Conservation (phyloP, 2,113 vertebrate species). For the Aspiorhynchus laticeps region DNA sequence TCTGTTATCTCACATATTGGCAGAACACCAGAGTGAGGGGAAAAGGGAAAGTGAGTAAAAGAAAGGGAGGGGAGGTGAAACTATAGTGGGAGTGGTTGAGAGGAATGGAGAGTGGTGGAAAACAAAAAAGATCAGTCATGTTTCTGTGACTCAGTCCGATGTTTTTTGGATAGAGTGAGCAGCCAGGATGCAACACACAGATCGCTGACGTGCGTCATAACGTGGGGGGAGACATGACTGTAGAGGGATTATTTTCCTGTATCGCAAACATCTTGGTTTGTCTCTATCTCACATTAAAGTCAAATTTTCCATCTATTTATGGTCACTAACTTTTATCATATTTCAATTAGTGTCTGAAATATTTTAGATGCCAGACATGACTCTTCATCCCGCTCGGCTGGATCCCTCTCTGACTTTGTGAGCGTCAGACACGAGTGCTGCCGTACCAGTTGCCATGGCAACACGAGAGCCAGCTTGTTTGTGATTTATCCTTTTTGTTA, state of each 20-base stretch:
- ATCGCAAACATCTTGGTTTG: slow-evolving; percentile 11
- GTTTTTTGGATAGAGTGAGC: slow-evolving; percentile 39
- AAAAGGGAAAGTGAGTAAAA: slow-evolving; percentile 42
- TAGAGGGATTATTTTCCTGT: slow-evolving; percentile 44
- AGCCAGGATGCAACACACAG: slow-evolving; percentile 20
- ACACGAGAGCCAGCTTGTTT: slow-evolving; percentile 52
- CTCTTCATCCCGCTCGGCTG: background rate
- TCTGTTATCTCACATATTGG: slow-evolving; percentile 49
- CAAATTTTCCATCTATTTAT: background rate
- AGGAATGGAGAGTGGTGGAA: slow-evolving; percentile 46
- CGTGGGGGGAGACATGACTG: slow-evolving; percentile 4
- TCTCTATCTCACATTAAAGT: background rate
- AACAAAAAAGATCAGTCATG: slow-evolving; percentile 54
- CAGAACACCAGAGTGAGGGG: slow-evolving; percentile 33
- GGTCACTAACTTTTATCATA: background rate
- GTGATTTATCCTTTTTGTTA: slow-evolving; percentile 34
- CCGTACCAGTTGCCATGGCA: slow-evolving; percentile 62
- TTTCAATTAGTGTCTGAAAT: slow-evolving; percentile 5
- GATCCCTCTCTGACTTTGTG: slow-evolving; percentile 17
- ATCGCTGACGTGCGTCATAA: slow-evolving; percentile 35
- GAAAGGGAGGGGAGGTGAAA: slow-evolving; percentile 41
- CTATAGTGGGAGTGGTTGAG: slow-evolving; percentile 45
- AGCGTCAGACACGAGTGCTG: slow-evolving; percentile 46
- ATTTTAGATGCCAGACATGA: background rate
- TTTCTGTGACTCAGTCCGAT: slow-evolving; percentile 52